Base-by-base conservation (phyloP, 2,113 vertebrate species). In the Periophthalmus modestus region DNA sequence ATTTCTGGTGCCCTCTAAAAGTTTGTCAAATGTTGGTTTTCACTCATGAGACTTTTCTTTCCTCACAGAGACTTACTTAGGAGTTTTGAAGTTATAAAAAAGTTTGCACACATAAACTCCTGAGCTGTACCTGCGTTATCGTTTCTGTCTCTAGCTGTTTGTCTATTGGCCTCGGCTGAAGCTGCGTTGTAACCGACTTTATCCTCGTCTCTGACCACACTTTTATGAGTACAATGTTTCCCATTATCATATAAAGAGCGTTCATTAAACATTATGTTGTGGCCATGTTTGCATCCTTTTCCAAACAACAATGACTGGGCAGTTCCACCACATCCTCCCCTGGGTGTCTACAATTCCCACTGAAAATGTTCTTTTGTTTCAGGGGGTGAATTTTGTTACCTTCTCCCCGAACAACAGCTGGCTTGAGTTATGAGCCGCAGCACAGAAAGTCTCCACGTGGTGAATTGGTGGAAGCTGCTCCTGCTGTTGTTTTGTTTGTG, bases 301-400 rank as follows among this genome's bases (percentile, higher is more conserved):
- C 81, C 67, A 82, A 87, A 84, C 67, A 84, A 85, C 78, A 82
- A 76, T 86, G 77, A 83, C 73, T 80, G 77, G 54, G 73, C 70
- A 77, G 71, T 68, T 73, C 71, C 39, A 77, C 82, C 83, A 89
- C 84, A 83, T 89, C 80, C 84, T 89, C 79, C 69, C 71, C 57
- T 63, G 68, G 78, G 75, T 82, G 82, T 82, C 83, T 83, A 66
- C 78, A 80, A 74, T 77, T 83, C 69, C 77, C 47, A 61, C 70
- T 82, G 85, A 84, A 82, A 77, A 78, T 73, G 74, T 80, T 87
- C 84, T 87, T 88, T 90, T 80, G 71, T 82, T 88, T 83, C 66
- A 84, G 58, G 75, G 74, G 69, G 66, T 71, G 43, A 76, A 73
- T 77, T 84, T 78, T 86, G 81, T 80, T 89, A 79, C 82, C 70